Evolutionary conservation across 1,140 invertebrate species (phyloP), one percentile per base, ranked within the genome.

Genomic region (Piezodorus guildinii): DNA sequence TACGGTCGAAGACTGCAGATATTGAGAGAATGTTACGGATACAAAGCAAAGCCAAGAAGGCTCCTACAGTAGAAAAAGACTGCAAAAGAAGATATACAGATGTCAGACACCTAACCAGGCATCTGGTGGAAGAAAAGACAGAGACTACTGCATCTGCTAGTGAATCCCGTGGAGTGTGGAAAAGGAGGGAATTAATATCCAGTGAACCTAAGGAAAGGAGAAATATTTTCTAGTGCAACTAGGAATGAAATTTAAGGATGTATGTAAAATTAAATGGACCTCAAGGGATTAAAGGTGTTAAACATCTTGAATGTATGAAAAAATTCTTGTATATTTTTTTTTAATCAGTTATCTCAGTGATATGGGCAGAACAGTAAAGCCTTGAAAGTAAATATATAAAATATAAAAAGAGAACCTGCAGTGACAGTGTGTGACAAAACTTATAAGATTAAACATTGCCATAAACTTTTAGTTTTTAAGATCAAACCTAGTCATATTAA

Each of bases 121-220:
- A 82, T 64, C 81, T 83, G 65, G 81, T 80, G 9, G 30, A 52
- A 19, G 62, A 63, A 21, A 74, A 74, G 19, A 58, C 52, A 19
- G 60, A 64, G 16, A 66, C 64, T n/a, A 68, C 43, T 60, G 52
- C 62, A n/a, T 27, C 17, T 12, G 45, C 30, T 16, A 62, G 43
- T 14, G 60, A n/a, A 34, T 65, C 66, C 27, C 54, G 62, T 10
- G 62, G 65, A 44, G 79, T 88, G 2, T 90, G 88, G 79, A 90
- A 90, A 73, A 77, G 88, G 51, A 81, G 85, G 59, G 87, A 90
- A 73, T 74, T 91, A 27, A 91, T 90, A 69, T 85, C 88, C 4
- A 90, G 87, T 72, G 84, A 85, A 61, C 83, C 81, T 5, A 79
- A 79, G 19, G 62, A 63, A 34, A 63, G 30, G 25, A 34, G 58